phyloP scores from a whole-genome alignment of 2,797 vertebrate species.

The Bradypodion pumilum region DNA sequence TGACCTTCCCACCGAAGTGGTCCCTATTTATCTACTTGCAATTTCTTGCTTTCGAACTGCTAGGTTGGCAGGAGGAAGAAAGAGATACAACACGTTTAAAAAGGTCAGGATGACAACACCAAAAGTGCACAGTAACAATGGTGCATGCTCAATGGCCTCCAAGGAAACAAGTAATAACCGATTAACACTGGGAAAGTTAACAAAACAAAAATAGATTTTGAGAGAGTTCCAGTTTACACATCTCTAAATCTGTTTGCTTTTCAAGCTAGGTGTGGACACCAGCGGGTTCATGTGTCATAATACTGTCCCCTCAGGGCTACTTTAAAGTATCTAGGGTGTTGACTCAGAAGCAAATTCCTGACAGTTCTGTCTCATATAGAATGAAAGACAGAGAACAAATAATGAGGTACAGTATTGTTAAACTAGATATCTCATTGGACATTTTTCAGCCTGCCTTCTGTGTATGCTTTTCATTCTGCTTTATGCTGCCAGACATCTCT shows the following conservation, averaged over 20 bases:
- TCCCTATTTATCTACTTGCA: too few relatives aligned
- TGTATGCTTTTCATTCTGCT: slow-evolving; percentile 1
- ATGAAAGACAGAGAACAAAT: background rate
- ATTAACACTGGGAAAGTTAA: background rate
- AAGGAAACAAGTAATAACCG: background rate
- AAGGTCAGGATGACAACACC: too few relatives aligned
- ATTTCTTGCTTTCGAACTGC: too few relatives aligned
- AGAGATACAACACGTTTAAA: too few relatives aligned
- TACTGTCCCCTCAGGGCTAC: too few relatives aligned
- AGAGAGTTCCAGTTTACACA: background rate
- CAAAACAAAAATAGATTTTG: too few relatives aligned
- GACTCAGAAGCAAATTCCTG: background rate
- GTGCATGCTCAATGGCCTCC: background rate
- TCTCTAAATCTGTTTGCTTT: too few relatives aligned
- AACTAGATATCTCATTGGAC: background rate
- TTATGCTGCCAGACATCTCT: background rate
- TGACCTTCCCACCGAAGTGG: too few relatives aligned
- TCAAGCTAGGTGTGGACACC: too few relatives aligned
- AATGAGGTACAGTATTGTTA: background rate
- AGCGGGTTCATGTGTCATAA: too few relatives aligned
- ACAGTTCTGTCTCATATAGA: background rate
- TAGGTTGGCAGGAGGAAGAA: too few relatives aligned
- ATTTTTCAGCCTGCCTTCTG: background rate
- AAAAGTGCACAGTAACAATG: background rate
- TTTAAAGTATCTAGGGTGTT: too few relatives aligned